These are phyloP conservation scores for Siphamia tubifer DNA, from an alignment of 2,113 vertebrate species.

Conservation along the genomic window DNA sequence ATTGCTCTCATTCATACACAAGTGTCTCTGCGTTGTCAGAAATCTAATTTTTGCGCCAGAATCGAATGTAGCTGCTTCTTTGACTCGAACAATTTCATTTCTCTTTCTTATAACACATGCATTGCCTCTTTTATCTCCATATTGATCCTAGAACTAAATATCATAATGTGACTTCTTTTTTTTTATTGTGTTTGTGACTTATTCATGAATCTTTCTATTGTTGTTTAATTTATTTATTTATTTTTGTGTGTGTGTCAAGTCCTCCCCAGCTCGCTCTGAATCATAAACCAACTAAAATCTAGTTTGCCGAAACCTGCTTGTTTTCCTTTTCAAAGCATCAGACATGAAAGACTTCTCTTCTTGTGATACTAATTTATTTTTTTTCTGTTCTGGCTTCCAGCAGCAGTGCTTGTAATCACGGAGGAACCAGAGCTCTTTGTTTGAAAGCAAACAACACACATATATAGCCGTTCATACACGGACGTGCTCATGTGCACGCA, in stretches of 20 bases:
- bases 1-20: conserved; percentile 39
- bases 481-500: too few relatives aligned
- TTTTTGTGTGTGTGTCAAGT: too few relatives aligned
- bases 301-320: conserved; percentile 55
- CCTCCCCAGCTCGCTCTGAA: conserved; percentile 29
- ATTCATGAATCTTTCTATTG: conserved; percentile 35
- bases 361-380: conserved; percentile 64
- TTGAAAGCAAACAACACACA: conserved; percentile 14
- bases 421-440: conserved; percentile 64
- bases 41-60: conserved; percentile 13
- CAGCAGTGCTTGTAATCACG: conserved; percentile 56
- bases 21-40: conserved; percentile 21
- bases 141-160: conserved; percentile 44
- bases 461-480: not conserved
- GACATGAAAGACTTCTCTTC: conserved; percentile 67
- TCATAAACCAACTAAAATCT: conserved; percentile 43
- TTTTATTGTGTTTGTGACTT: conserved; percentile 24
- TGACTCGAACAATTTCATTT: not conserved
- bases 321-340: conserved; percentile 69
- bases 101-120: not conserved
- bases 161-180: not conserved
- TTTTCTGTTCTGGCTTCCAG: conserved; percentile 61
- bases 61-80: not conserved
- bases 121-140: not conserved
- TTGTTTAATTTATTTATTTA: conserved; percentile 24